phyloP scores from a whole-genome alignment of 1,140 invertebrate species.

The Amyelois transitella region DNA sequence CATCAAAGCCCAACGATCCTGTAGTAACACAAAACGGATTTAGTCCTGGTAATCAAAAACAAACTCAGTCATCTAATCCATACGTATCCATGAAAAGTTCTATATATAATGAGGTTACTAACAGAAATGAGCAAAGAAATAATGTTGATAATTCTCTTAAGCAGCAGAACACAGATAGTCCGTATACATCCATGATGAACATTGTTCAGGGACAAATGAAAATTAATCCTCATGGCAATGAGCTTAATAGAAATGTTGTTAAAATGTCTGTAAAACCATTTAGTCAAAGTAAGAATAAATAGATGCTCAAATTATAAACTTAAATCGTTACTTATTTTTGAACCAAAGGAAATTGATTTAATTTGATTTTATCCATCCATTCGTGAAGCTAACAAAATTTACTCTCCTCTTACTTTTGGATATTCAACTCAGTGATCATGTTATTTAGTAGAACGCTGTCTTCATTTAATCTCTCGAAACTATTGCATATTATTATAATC shows the following conservation, averaged over 20 bases:
- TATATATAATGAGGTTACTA: slow-evolving; percentile 65
- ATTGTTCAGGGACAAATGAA: slow-evolving; percentile 73
- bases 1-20: slow-evolving; percentile 29
- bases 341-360: no score
- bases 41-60: slow-evolving; percentile 26
- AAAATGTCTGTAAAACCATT: slow-evolving; percentile 55
- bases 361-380: no score
- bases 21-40: slow-evolving; percentile 46
- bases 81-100: slow-evolving; percentile 74
- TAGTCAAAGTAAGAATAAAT: slow-evolving; percentile 36
- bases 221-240: slow-evolving; percentile 62
- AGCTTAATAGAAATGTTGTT: slow-evolving; percentile 51
- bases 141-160: slow-evolving; percentile 28
- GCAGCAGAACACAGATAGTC: slow-evolving; percentile 40
- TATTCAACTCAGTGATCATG: no score
- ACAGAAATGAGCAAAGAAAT: slow-evolving; percentile 31
- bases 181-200: slow-evolving; percentile 64
- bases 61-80: slow-evolving; percentile 14
- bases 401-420: no score
- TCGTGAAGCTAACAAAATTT: no score
- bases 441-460: no score
- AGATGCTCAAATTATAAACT: slow-evolving; percentile 36
- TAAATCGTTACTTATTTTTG: no score
- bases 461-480: no score
- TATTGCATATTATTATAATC: no score